phyloP scores from a whole-genome alignment of 2,888 invertebrate genomes.

The Ecdyonurus torrentis region DNA sequence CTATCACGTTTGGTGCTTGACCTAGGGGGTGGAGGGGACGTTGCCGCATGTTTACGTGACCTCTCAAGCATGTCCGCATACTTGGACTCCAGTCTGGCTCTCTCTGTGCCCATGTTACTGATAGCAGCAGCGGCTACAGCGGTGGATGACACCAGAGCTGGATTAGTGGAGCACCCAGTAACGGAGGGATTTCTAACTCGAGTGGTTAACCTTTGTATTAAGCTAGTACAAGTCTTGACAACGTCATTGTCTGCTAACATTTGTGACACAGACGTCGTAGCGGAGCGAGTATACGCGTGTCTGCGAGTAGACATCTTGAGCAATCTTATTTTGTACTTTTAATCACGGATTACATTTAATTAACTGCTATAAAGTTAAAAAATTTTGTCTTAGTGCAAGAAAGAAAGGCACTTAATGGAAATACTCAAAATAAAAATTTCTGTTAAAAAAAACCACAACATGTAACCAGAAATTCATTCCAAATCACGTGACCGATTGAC shows the following conservation, averaged over 20 bases:
- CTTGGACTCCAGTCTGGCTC: conserved; percentile 59
- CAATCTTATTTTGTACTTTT: conserved; percentile 27
- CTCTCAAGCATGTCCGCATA: conserved; percentile 54
- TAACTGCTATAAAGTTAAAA: too few relatives aligned
- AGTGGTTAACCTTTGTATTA: conserved; percentile 60
- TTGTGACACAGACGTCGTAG: conserved; percentile 66
- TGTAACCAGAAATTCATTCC: too few relatives aligned
- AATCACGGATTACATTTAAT: too few relatives aligned
- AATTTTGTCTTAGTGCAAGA: too few relatives aligned
- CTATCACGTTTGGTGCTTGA: neutral
- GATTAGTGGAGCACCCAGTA: conserved; percentile 19
- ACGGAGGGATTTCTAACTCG: conserved; percentile 60
- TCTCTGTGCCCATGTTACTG: conserved; percentile 35
- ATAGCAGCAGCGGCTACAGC: conserved; percentile 24
- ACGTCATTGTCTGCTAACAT: conserved; percentile 47
- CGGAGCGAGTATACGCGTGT: conserved; percentile 53
- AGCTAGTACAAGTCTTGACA: conserved; percentile 53
- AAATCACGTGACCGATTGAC: too few relatives aligned
- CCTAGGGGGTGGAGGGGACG: neutral
- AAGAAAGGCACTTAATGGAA: too few relatives aligned
- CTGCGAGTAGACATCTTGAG: conserved; percentile 33
- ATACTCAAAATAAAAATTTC: too few relatives aligned
- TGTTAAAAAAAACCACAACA: too few relatives aligned
- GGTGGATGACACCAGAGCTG: conserved; percentile 4
- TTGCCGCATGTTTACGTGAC: neutral